Percentiles rank a stretch among this genome's conserved stretches.
phyloP scores from a whole-genome alignment of 2,888 invertebrate genomes.

The Orthonevra nobilis region DNA sequence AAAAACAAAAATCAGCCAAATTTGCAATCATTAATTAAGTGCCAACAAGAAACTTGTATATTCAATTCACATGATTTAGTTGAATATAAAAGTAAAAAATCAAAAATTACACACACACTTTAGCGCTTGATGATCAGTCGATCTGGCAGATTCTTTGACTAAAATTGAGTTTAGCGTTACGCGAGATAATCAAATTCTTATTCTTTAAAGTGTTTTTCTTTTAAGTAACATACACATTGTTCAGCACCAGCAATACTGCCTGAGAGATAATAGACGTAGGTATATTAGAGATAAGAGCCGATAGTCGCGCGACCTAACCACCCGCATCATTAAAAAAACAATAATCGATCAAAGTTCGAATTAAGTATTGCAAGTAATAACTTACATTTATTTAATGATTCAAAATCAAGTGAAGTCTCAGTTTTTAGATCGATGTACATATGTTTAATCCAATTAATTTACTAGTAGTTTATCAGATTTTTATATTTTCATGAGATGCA shows the following conservation, averaged over 20 bases:
- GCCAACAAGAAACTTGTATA: too few relatives aligned
- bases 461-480: too few relatives aligned
- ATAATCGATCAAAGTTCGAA: slow-evolving; percentile 71
- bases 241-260: slow-evolving; percentile 39
- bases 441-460: too few relatives aligned
- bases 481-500: too few relatives aligned
- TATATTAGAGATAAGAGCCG: slow-evolving; percentile 60
- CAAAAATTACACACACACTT: too few relatives aligned
- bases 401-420: too few relatives aligned
- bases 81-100: too few relatives aligned
- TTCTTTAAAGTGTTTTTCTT: slow-evolving; percentile 33
- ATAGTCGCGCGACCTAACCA: slow-evolving; percentile 68
- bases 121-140: slow-evolving; percentile 35
- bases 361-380: slow-evolving; percentile 53
- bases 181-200: slow-evolving; percentile 53
- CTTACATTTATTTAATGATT: too few relatives aligned
- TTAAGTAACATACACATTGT: slow-evolving; percentile 37
- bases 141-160: slow-evolving; percentile 48
- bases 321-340: slow-evolving; percentile 68
- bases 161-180: slow-evolving; percentile 41
- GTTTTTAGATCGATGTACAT: too few relatives aligned
- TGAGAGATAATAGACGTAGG: slow-evolving; percentile 56
- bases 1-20: too few relatives aligned
- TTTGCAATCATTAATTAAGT: not conserved
- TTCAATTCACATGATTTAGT: too few relatives aligned